Conservation (phyloP, 2,113 vertebrate genomes). For the crab-eating macaque (Macaca fascicularis) region DNA sequence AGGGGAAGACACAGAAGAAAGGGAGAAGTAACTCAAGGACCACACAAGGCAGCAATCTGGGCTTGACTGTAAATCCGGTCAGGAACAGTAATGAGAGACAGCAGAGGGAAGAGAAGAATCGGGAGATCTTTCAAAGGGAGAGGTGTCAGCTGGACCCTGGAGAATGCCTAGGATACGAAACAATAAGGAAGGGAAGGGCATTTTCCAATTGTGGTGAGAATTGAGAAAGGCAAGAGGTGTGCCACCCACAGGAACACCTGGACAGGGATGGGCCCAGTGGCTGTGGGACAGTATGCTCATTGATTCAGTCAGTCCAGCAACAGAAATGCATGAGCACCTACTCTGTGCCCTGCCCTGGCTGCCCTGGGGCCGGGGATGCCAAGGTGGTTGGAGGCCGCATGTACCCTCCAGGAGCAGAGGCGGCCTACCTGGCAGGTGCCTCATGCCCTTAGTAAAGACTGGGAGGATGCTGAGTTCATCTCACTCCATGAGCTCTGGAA, state of each 20-base stretch:
- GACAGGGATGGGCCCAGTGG: not conserved
- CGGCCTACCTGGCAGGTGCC: not conserved
- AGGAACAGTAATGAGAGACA: not conserved
- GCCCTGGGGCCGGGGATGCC: not conserved
- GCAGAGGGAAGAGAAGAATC: not conserved
- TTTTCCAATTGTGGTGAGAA: not conserved
- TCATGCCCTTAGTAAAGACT: fast-evolving
- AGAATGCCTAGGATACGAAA: not conserved
- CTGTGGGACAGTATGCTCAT: not conserved
- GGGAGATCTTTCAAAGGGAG: not conserved
- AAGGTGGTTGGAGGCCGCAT: not conserved
- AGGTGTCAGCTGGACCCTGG: not conserved
- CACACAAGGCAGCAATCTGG: not conserved
- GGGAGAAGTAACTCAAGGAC: not conserved
- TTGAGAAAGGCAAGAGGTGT: not conserved
- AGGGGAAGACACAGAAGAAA: not conserved
- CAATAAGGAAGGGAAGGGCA: not conserved
- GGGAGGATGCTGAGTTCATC: not conserved
- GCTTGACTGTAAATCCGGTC: not conserved
- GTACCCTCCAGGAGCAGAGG: not conserved
- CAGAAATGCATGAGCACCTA: not conserved
- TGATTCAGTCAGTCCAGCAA: not conserved
- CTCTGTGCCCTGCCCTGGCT: not conserved
- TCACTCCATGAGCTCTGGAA: not conserved
- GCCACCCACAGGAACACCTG: constrained; percentile 51